These are phyloP conservation scores for Drosophila histrio DNA, from an alignment of 2,888 invertebrate species.

Conservation along the genomic window DNA sequence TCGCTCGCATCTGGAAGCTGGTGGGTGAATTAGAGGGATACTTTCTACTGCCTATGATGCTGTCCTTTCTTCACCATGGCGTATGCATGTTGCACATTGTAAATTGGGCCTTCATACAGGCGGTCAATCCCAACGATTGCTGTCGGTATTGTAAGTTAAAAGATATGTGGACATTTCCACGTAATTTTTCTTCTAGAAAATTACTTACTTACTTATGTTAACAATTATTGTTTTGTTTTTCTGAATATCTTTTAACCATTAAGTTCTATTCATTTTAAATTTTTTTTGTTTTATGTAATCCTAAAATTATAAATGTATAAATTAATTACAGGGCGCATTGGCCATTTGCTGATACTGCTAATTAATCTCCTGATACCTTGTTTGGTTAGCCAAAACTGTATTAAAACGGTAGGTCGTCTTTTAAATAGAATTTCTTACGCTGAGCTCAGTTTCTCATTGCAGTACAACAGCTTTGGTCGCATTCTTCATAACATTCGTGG, in stretches of 20 bases:
- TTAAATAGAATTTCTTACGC: neutral
- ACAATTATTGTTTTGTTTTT: no score
- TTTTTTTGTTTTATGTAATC: no score
- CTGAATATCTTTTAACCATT: no score
- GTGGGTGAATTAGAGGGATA: conserved; percentile 65
- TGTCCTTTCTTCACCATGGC: conserved; percentile 64
- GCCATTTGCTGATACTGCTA: conserved; percentile 34
- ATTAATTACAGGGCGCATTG: no score
- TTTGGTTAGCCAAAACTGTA: conserved; percentile 70
- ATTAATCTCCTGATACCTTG: conserved; percentile 67
- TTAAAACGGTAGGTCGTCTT: conserved; percentile 56
- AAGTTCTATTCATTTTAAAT: no score
- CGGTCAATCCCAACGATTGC: conserved; percentile 28
- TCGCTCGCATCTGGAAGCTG: conserved; percentile 69
- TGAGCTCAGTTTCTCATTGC: neutral
- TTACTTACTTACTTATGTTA: no score
- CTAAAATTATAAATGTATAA: no score
- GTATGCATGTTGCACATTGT: conserved; percentile 61
- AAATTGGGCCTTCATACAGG: conserved; percentile 73
- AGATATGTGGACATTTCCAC: no score
- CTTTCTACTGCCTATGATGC: conserved; percentile 65
- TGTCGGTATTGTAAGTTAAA: conserved; percentile 45
- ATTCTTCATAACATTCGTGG: conserved; percentile 69
- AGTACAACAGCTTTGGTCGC: conserved; percentile 70
- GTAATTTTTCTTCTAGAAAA: no score